Base-by-base conservation (phyloP, 1,140 invertebrate species). In the Melanaphis sacchari region DNA sequence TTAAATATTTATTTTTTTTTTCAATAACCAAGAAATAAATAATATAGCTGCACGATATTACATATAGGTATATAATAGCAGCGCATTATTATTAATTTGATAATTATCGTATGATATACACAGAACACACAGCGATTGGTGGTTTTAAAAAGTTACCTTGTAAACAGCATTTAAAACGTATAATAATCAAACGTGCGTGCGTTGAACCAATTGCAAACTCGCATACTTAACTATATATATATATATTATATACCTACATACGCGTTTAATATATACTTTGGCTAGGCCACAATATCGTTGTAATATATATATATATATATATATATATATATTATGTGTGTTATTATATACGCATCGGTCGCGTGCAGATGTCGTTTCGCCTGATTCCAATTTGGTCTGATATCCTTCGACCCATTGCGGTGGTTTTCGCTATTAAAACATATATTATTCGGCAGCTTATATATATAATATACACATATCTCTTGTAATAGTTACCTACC, bases 111-210 rank as follows among this genome's bases (percentile, higher is more conserved):
- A 21, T 5, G 18, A 66, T 15, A 66, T 31, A 9, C 31, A 11
- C 4, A 24, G 21, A 52, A 52, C 49, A 52, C 52, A 52, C 22
- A 18, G 5, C 31, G 59, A 76, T 76, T n/a, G 15, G 59, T 76
- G 59, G 31, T n/a, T 76, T 76, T 76, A n/a, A 76, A 76, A 76
- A 76, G n/a, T 76, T 76, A 7, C 59, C 59, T 76, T n/a, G 59
- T 76, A 76, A 66, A 76, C 59, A 76, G 59, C 59, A 76, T 76
- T 76, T 76, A 76, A 76, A 76, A 76, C n/a, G 59, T 18, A 76
- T 76, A n/a, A 76, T 76, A 76, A 82, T 82, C 76, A 82, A 82
- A 82, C 22, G 76, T 82, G 76, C 76, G 76, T 82, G 76, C 8
- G 22, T 38, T 38, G 36, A 36, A n/a, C 76, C 76, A 82, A 82